Evolutionary conservation across 2,888 invertebrate species (phyloP).

Genomic region (Nysson spinosus): DNA sequence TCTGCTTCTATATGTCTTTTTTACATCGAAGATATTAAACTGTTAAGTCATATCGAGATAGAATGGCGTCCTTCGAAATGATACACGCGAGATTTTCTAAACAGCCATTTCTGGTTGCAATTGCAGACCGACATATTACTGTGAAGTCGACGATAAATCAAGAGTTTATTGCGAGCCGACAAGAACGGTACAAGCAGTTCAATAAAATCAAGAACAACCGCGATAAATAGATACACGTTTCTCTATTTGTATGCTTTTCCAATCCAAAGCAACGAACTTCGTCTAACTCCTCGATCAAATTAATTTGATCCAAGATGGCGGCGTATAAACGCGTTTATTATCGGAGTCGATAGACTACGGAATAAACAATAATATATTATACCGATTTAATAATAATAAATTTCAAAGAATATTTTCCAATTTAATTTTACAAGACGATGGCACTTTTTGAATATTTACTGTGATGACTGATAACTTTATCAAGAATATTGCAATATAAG

Average conservation of each 20-base stretch:
- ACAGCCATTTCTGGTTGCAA: conserved; percentile 8
- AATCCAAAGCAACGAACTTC: conserved; percentile 22
- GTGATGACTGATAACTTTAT: no score
- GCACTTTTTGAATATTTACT: no score
- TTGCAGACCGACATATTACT: conserved; percentile 20
- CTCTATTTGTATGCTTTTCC: conserved; percentile 33
- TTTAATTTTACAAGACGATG: no score
- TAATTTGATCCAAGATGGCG: no score
- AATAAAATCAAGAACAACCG: conserved; percentile 28
- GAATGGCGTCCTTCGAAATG: neutral
- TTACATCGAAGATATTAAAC: no score
- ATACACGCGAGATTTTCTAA: conserved; percentile 8
- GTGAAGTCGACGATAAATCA: conserved; percentile 27
- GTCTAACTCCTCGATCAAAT: conserved; percentile 23
- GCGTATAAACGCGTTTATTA: no score
- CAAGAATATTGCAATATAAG: no score
- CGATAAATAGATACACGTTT: conserved; percentile 13
- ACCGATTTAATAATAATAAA: no score
- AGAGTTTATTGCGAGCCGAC: conserved; percentile 14
- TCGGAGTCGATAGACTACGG: no score
- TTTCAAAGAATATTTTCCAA: no score
- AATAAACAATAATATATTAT: no score
- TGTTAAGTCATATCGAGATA: neutral
- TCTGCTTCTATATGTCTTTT: no score
- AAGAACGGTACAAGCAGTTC: conserved; percentile 30